phyloP scores from a whole-genome alignment of 2,113 vertebrate species.

The Chinchilla lanigera region DNA sequence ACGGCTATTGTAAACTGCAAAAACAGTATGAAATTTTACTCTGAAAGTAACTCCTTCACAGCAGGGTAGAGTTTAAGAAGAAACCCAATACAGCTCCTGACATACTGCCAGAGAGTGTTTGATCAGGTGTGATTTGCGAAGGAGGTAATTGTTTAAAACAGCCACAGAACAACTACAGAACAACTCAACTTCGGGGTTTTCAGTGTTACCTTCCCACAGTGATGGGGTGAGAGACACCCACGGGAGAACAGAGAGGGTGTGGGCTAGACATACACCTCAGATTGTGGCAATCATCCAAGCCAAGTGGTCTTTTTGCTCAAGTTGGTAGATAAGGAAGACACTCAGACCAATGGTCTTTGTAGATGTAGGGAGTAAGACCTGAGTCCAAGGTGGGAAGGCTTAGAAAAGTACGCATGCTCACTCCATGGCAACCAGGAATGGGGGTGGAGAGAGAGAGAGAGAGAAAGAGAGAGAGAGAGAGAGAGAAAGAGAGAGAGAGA shows the following conservation, averaged over 20 bases:
- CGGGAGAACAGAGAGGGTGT: neutral
- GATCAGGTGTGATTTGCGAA: neutral
- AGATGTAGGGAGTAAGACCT: neutral
- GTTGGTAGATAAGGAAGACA: neutral
- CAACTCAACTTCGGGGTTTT: neutral
- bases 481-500: too few relatives aligned
- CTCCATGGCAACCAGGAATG: neutral
- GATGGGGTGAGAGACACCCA: neutral
- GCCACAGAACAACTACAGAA: neutral
- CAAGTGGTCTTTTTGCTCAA: neutral
- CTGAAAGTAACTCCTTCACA: neutral
- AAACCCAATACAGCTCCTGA: neutral
- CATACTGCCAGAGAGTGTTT: neutral
- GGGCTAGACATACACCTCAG: neutral
- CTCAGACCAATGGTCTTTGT: neutral
- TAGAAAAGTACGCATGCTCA: neutral
- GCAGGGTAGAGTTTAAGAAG: neutral
- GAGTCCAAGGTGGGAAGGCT: neutral
- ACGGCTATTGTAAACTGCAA: neutral
- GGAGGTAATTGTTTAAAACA: neutral
- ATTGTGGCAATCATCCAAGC: neutral
- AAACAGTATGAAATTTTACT: neutral
- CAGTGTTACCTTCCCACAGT: neutral
- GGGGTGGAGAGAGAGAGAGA: neutral
- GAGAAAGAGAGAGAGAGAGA: too few relatives aligned